phyloP scores from a whole-genome alignment of 2,888 invertebrate species.

The Scelioninae gen. 1 region DNA sequence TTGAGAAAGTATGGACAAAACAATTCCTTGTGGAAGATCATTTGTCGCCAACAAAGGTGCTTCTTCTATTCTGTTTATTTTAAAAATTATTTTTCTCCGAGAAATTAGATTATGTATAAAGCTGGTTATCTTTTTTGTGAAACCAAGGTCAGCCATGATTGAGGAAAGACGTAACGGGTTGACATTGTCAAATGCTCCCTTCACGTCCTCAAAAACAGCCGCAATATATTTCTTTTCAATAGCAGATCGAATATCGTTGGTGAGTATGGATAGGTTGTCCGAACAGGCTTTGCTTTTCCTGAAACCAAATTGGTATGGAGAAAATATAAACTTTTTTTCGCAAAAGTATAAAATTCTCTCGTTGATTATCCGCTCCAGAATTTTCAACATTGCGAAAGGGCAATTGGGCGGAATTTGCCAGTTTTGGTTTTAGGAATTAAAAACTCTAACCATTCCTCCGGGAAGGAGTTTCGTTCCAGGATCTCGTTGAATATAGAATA shows the following conservation, averaged over 20 bases:
- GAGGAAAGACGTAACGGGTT: neutral
- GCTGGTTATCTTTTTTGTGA: neutral
- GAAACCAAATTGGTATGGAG: conserved; percentile 23
- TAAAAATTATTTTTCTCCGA: neutral
- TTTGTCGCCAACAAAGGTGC: neutral
- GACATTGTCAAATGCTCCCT: conserved; percentile 29
- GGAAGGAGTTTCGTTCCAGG: neutral
- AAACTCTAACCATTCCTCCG: neutral
- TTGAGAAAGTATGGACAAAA: neutral
- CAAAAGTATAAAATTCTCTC: neutral
- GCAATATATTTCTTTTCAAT: neutral
- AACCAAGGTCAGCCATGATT: neutral
- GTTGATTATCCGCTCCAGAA: conserved; percentile 21
- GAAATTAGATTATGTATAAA: neutral
- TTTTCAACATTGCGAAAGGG: conserved; percentile 20
- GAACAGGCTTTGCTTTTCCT: conserved; percentile 11
- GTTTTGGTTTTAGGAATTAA: conserved; percentile 6
- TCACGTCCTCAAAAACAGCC: conserved; percentile 10
- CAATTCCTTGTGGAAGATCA: neutral
- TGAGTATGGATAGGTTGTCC: conserved; percentile 12
- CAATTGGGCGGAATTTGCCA: conserved; percentile 11
- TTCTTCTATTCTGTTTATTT: neutral
- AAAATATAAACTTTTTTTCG: neutral
- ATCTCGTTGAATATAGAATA: neutral
- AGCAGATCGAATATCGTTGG: neutral